A percentile compares a stretch with the other conserved stretches of the same genome.
Evolutionary conservation across 2,113 vertebrate genomes (phyloP).

Genomic region (Riparia riparia): DNA sequence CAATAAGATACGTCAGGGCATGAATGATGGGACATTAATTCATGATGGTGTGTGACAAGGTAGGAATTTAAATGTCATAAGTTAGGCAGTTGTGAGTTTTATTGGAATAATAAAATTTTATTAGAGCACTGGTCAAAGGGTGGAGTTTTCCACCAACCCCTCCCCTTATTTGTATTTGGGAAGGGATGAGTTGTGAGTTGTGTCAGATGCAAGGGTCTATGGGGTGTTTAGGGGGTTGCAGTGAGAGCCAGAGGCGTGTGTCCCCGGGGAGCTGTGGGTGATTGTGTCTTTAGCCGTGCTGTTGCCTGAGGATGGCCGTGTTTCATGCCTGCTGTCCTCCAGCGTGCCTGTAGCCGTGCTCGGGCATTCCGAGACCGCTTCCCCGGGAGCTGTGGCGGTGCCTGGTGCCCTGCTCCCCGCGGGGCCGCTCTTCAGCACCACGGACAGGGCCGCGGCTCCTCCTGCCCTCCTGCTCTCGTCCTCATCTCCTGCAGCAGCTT

Average conservation of each 20-base stretch:
- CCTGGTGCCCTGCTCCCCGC: fast-evolving
- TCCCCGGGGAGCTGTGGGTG: neutral
- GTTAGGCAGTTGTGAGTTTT: slow-evolving; percentile 34
- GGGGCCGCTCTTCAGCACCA: slow-evolving; percentile 48
- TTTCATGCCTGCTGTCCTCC: neutral
- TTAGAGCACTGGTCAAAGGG: neutral
- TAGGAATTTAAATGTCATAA: slow-evolving; percentile 51
- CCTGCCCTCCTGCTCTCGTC: fast-evolving
- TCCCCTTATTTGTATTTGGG: neutral
- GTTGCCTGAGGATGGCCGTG: neutral
- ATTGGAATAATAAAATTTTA: slow-evolving; percentile 67
- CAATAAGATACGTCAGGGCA: slow-evolving; percentile 18
- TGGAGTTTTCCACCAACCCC: neutral
- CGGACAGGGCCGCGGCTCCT: slow-evolving; percentile 1
- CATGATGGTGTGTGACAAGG: slow-evolving; percentile 33
- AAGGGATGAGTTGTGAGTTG: neutral
- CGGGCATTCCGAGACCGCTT: fast-evolving
- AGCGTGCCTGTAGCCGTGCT: fast-evolving
- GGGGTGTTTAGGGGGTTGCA: neutral
- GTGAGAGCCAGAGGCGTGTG: neutral
- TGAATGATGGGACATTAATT: slow-evolving; percentile 63
- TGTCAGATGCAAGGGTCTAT: fast-evolving
- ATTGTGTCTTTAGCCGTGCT: fast-evolving
- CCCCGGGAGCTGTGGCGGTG: fast-evolving
- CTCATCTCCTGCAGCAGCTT: neutral